A percentile compares a stretch with the other conserved stretches of the same genome.
phyloP scores from a whole-genome alignment of 2,113 vertebrate genomes.

The Cryptotis parvus region DNA sequence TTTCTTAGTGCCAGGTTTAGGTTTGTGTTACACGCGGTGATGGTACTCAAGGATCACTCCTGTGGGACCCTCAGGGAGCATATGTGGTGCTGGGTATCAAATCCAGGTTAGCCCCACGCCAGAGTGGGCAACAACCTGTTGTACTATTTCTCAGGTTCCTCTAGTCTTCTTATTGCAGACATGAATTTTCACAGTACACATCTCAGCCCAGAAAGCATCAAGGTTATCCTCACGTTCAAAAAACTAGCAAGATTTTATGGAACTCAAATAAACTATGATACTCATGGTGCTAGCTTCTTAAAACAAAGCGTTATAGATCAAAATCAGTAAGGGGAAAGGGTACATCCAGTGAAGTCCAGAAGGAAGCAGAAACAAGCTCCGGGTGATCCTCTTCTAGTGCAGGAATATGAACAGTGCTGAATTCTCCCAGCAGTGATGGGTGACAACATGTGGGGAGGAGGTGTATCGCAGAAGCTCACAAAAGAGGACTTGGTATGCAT shows the following conservation, averaged over 20 bases:
- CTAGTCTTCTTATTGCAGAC: not conserved
- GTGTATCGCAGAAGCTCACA: not conserved
- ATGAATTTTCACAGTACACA: not conserved
- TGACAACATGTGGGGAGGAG: not conserved
- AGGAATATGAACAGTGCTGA: not conserved
- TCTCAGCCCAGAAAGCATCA: not conserved
- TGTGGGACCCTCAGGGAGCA: too few relatives aligned
- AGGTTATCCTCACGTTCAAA: not conserved
- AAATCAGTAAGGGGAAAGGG: conserved; percentile 28
- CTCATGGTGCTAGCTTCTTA: not conserved
- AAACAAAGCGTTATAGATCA: not conserved
- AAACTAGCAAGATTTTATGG: not conserved
- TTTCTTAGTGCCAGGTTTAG: not conserved
- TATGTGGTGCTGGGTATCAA: too few relatives aligned
- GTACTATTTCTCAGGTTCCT: not conserved
- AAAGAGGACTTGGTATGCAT: not conserved
- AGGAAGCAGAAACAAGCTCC: not conserved
- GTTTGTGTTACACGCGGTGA: too few relatives aligned
- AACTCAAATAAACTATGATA: conserved; percentile 35
- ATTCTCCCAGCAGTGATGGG: not conserved
- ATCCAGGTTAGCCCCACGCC: too few relatives aligned
- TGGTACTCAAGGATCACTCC: not conserved
- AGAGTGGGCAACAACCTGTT: too few relatives aligned
- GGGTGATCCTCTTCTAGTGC: not conserved
- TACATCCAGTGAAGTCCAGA: rapidly evolving